Base-by-base conservation (phyloP, 1,140 invertebrate genomes). In the Phymorhynchus buccinoides region DNA sequence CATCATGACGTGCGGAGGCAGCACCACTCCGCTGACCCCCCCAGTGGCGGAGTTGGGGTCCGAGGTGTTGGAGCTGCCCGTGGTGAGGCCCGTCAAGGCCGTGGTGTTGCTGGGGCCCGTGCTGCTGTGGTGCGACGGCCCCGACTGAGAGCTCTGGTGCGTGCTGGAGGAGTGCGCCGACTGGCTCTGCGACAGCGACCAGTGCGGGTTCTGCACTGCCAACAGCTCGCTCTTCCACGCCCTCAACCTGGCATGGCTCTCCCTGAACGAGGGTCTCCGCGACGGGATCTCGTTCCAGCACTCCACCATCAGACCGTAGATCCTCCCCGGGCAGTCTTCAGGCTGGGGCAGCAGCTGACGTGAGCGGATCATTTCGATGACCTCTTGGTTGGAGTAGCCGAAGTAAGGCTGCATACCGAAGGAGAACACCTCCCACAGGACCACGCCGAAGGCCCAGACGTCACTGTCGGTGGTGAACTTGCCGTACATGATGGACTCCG, bases 391-490 rank as follows among this genome's bases (percentile, higher is more conserved):
- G 88, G 96, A 97, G 92, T 97, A 98, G 18, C 98, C 98, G 91
- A 96, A 98, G 91, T 98, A 98, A 1, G 97, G 97, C 95, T 98
- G 97, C 80, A 98, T 94, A 14, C 98, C 98, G 93, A 97, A 99
- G 89, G 97, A 98, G 91, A 98, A 99, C 42, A 99, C 98, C 94
- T 99, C 98, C 98, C 98, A 99, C 14, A 99, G 93, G 27, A 99
- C 96, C 71, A 99, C 97, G 14, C 98, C 98, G 94, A 98, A 99
- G 56, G 97, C 98, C 98, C 98, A 99, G 9, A 99, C 97, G 93
- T 99, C 98, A 87, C 97, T 98, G 93, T 99, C 98, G 0, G 97
- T 98, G 2, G 98, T 99, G 91, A 99, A 99, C 94, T 99, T 89
- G 18, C 98, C 98, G 94, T 98, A 99, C 6, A 99, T 93, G 91